These are phyloP conservation scores for Heliconius himera DNA, from an alignment of 1,140 invertebrate genomes.

Conservation along the genomic window DNA sequence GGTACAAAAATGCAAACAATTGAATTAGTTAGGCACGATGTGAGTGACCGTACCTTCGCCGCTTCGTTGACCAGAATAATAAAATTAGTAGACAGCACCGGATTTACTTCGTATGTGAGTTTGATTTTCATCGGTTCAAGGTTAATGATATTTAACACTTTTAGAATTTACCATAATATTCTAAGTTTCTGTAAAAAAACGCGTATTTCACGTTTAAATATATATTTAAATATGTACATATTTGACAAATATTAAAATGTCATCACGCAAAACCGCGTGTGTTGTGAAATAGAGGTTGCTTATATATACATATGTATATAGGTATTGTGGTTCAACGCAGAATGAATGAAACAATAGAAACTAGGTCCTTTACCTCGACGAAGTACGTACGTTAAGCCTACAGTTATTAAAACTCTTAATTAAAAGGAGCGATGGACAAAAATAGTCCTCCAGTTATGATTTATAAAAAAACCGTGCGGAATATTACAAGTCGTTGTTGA, in stretches of 20 bases:
- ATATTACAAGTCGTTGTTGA: not conserved
- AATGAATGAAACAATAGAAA: conserved; percentile 32
- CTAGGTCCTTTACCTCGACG: conserved; percentile 24
- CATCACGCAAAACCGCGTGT: not conserved
- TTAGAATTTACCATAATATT: not conserved
- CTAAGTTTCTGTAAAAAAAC: not conserved
- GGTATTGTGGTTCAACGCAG: conserved; percentile 17
- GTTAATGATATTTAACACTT: conserved; percentile 22
- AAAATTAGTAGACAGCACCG: conserved; percentile 28
- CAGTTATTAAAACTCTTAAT: conserved; percentile 44
- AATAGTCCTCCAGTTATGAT: not conserved
- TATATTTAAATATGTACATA: not conserved
- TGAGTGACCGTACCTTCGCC: conserved; percentile 34
- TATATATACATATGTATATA: not conserved
- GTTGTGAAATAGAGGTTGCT: not conserved
- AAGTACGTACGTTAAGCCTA: conserved; percentile 22
- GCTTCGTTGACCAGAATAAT: conserved; percentile 34
- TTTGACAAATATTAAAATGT: not conserved
- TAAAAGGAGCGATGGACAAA: conserved; percentile 32
- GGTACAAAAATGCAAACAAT: conserved; percentile 13
- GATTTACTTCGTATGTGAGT: conserved; percentile 25
- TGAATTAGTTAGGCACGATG: conserved; percentile 20
- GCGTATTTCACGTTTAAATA: no score
- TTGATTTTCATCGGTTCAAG: conserved; percentile 22
- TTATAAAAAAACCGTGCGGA: not conserved